Evolutionary conservation across 2,888 invertebrate genomes (phyloP).

Genomic region (Pyrrhia umbra): DNA sequence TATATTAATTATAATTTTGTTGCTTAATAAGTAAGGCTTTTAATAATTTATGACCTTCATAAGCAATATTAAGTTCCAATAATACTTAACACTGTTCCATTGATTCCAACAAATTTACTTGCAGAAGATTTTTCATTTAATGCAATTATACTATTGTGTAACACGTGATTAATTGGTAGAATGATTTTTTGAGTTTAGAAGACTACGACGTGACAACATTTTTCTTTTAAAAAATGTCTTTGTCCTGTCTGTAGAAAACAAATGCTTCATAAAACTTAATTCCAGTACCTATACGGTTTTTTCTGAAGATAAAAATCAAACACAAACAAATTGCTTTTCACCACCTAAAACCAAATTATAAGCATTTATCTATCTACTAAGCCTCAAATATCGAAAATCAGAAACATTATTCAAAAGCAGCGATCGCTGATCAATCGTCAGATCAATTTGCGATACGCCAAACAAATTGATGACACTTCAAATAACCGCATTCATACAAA

Average conservation of each 20-base stretch:
- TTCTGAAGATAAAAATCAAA: background rate
- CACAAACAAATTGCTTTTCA: too few relatives aligned
- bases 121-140: too few relatives aligned
- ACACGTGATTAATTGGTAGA: too few relatives aligned
- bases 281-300: background rate
- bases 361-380: background rate
- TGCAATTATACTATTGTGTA: too few relatives aligned
- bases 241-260: too few relatives aligned
- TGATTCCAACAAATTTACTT: background rate
- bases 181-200: too few relatives aligned
- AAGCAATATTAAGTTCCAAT: background rate
- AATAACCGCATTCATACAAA: slow-evolving; percentile 44
- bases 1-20: slow-evolving; percentile 25
- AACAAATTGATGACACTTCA: slow-evolving; percentile 51
- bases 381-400: background rate
- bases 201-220: too few relatives aligned
- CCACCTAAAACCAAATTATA: background rate
- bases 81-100: background rate
- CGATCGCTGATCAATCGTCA: slow-evolving; percentile 12
- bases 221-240: too few relatives aligned
- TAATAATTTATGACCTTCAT: slow-evolving; percentile 1
- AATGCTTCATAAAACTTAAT: too few relatives aligned
- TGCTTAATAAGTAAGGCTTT: background rate
- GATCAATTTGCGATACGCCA: slow-evolving; percentile 52
- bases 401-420: slow-evolving; percentile 7